These are phyloP conservation scores for Drosophila neocordata DNA, from an alignment of 1,140 invertebrate genomes.

Conservation along the genomic window DNA sequence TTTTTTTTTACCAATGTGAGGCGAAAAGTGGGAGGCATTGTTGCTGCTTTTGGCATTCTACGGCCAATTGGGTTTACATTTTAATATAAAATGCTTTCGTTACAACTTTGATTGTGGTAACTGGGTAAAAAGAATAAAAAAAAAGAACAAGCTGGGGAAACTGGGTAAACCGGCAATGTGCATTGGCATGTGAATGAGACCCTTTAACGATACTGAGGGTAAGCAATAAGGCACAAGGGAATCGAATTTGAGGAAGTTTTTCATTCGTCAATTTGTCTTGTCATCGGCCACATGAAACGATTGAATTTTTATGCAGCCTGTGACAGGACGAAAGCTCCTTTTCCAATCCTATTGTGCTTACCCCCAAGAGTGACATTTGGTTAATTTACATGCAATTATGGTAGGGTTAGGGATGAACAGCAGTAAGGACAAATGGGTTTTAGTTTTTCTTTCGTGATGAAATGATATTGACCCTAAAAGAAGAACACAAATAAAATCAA, in stretches of 20 bases:
- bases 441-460: neutral
- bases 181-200: slow-evolving; percentile 8
- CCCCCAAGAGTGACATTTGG: slow-evolving; percentile 35
- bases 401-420: slow-evolving; percentile 1
- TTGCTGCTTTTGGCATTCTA: slow-evolving; percentile 40
- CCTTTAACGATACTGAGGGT: slow-evolving; percentile 2
- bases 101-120: slow-evolving; percentile 49
- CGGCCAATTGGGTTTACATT: slow-evolving; percentile 46
- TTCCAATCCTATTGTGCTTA: neutral
- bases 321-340: neutral
- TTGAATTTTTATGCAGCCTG: slow-evolving; percentile 59
- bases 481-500: neutral
- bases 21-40: slow-evolving; percentile 4
- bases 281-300: slow-evolving; percentile 41
- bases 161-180: neutral
- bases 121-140: slow-evolving; percentile 29
- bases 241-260: slow-evolving; percentile 21
- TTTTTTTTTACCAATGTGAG: neutral
- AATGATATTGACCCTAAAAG: neutral
- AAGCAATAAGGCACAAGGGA: slow-evolving; percentile 47
- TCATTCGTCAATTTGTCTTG: slow-evolving; percentile 13
- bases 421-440: neutral
- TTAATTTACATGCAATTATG: slow-evolving; percentile 62
- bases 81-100: slow-evolving; percentile 43
- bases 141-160: neutral